Evolutionary conservation across 2,888 invertebrate genomes (phyloP).

Genomic region (Fragum whitleyi): DNA sequence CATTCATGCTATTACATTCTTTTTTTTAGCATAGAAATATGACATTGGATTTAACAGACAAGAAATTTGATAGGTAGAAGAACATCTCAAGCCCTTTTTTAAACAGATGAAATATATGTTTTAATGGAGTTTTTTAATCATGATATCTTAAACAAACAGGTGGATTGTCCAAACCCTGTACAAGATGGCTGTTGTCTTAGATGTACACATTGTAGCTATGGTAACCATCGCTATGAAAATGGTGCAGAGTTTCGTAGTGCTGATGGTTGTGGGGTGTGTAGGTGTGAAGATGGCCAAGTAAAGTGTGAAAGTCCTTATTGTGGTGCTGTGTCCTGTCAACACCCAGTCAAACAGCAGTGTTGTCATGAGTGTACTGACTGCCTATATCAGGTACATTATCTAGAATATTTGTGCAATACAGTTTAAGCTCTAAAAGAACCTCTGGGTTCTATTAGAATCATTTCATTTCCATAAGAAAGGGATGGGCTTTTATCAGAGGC

Average conservation of each 20-base stretch:
- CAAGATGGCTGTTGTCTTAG: slow-evolving; percentile 73
- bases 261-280: slow-evolving; percentile 49
- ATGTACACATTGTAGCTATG: slow-evolving; percentile 73
- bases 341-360: slow-evolving; percentile 70
- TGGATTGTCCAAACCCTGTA: slow-evolving; percentile 69
- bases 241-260: slow-evolving; percentile 60
- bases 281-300: slow-evolving; percentile 67
- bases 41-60: too few species aligned
- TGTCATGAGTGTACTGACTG: slow-evolving; percentile 75
- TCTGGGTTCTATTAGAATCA: too few species aligned
- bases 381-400: slow-evolving; percentile 58
- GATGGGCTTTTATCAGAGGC: too few species aligned
- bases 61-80: too few species aligned
- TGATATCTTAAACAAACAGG: slow-evolving; percentile 26
- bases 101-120: too few species aligned
- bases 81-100: too few species aligned
- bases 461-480: too few species aligned
- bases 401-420: too few species aligned
- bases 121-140: too few species aligned
- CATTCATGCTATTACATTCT: too few species aligned
- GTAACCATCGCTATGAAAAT: slow-evolving; percentile 58
- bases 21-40: too few species aligned
- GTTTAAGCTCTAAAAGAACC: too few species aligned
- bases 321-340: slow-evolving; percentile 67
- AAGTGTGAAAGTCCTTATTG: slow-evolving; percentile 62